phyloP scores from a whole-genome alignment of 2,797 vertebrate species.

The Mareca strepera region DNA sequence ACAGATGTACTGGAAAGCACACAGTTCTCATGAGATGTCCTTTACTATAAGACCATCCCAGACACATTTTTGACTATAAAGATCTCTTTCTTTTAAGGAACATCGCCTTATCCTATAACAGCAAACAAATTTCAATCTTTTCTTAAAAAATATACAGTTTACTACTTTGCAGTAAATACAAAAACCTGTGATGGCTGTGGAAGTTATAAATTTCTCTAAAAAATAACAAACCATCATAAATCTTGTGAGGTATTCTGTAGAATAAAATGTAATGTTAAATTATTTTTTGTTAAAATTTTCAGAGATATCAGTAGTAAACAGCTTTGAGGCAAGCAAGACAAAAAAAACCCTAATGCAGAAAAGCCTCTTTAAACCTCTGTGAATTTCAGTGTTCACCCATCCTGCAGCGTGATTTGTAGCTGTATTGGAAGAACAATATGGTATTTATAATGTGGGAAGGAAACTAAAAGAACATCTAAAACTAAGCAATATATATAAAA shows the following conservation, averaged over 20 bases:
- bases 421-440: background rate
- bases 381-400: background rate
- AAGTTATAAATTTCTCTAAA: background rate
- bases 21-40: background rate
- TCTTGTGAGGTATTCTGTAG: background rate
- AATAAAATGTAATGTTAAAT: background rate
- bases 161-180: background rate
- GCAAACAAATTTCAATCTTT: background rate
- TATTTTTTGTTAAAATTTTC: background rate
- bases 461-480: background rate
- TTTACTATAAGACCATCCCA: background rate
- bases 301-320: background rate
- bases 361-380: background rate
- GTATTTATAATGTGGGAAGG: background rate
- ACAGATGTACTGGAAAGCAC: background rate
- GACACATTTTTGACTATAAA: background rate
- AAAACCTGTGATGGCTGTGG: background rate
- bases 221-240: background rate
- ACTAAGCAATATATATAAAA: background rate
- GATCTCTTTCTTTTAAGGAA: background rate
- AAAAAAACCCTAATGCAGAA: background rate
- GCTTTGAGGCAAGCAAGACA: background rate
- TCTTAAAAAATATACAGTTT: background rate
- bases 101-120: background rate
- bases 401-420: background rate